These are phyloP conservation scores for Creontiades dilutus DNA, from an alignment of 2,888 invertebrate species.

Conservation along the genomic window DNA sequence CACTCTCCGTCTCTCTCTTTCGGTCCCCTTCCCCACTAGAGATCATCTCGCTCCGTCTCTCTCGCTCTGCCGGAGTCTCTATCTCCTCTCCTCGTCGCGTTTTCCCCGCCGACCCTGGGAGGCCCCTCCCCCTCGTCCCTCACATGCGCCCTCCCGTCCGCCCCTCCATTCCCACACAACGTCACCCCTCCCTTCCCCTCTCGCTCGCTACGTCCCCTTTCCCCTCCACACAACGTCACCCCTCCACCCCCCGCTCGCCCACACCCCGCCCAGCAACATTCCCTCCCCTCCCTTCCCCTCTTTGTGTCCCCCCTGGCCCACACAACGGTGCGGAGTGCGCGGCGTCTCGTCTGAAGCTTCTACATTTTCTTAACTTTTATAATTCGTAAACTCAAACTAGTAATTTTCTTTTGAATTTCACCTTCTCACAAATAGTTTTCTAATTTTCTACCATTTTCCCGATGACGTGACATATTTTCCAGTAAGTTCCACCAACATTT, in stretches of 20 bases:
- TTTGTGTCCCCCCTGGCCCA: constrained; percentile 1
- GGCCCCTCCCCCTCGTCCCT: too few relatives aligned
- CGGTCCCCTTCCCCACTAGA: too few relatives aligned
- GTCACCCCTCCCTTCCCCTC: constrained; percentile 38
- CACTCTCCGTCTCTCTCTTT: too few relatives aligned
- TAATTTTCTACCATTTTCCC: not conserved
- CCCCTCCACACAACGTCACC: not conserved
- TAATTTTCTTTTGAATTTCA: not conserved
- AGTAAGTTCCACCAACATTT: not conserved
- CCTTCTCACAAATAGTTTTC: not conserved
- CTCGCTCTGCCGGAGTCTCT: not conserved
- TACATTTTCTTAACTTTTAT: not conserved
- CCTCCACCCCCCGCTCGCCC: too few relatives aligned
- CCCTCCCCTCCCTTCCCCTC: constrained; percentile 28
- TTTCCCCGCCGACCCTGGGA: constrained; percentile 7
- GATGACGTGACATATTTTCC: not conserved
- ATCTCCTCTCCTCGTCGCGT: not conserved
- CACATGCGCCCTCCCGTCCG: not conserved
- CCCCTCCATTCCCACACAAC: not conserved
- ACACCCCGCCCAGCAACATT: not conserved
- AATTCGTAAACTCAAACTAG: not conserved
- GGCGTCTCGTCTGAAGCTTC: constrained; percentile 37
- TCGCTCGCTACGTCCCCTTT: not conserved
- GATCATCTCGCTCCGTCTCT: constrained; percentile 2
- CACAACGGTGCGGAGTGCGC: constrained; percentile 38